Base-by-base conservation (phyloP, 2,888 invertebrate genomes). In the Drosophila vallismaia region DNA sequence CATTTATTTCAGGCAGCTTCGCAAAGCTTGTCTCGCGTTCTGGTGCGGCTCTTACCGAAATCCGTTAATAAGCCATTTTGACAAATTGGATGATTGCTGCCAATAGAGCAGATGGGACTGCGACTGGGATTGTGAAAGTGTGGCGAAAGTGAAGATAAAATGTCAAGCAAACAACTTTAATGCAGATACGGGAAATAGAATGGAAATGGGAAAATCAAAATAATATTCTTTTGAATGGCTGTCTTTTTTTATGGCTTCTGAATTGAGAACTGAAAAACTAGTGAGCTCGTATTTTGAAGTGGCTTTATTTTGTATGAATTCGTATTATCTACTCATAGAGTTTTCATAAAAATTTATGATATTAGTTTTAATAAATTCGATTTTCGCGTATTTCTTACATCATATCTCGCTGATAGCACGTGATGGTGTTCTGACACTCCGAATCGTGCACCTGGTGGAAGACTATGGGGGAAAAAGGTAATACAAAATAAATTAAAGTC, bases 1-100 rank as follows among this genome's bases (percentile, higher is more conserved):
- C 62, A 73, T 74, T 77, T 71, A 68, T 79, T 74, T 77, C 55
- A 66, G 71, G 49, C 59, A 49, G 50, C 59, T 53, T 14, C 60
- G 60, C 14, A 9, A 14, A 29, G 40, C 60, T 26, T 33, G 69
- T 42, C 56, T 69, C 71, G 62, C 64, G 73, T 66, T 60, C 50
- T 56, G 28, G 24, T 49, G 76, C 71, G 83, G 83, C 78, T 77
- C 51, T 78, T 64, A 58, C 73, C 76, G 60, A 83, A 84, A 84
- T 85, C 81, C 81, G 84, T 75, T 85, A 85, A 85, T 84, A 84
- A 85, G 85, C 84, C 81, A 77, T 85, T 85, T 83, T 84, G 84
- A 85, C 86, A 85, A 85, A 85, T 84, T 84, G 83, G 77, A 83
- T 79, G 83, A 84, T 82, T 84, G 82, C 71, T 66, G 79, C 51